These are phyloP conservation scores for Helicoverpa armigera DNA, from an alignment of 1,140 invertebrate genomes.

Conservation along the genomic window DNA sequence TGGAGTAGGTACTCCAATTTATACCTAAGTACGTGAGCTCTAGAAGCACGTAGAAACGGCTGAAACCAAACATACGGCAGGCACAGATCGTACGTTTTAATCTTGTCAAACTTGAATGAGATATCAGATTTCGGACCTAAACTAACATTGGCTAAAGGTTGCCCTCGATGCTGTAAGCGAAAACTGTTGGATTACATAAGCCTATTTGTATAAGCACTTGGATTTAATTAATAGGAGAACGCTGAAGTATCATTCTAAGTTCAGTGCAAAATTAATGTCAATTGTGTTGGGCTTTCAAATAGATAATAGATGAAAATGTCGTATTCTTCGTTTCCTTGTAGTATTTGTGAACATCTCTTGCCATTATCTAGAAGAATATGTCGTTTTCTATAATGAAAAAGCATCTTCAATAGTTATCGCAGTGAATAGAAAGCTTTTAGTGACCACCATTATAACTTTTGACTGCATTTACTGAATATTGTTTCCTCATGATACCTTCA, in stretches of 20 bases:
- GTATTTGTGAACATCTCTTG: no score
- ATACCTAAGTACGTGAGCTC: conserved; percentile 8
- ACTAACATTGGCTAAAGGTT: conserved; percentile 25
- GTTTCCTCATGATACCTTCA: no score
- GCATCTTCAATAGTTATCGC: no score
- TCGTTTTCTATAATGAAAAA: no score
- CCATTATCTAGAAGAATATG: no score
- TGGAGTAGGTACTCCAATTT: conserved; percentile 1
- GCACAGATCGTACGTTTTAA: conserved; percentile 15
- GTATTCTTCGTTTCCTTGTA: no score
- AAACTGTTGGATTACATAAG: conserved; percentile 17
- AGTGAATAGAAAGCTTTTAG: no score
- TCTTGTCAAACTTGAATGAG: conserved; percentile 23
- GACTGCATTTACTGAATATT: no score
- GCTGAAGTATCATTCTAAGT: neutral
- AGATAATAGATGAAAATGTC: no score
- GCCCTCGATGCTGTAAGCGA: conserved; percentile 10
- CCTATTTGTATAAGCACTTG: conserved; percentile 15
- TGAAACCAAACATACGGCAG: conserved; percentile 18
- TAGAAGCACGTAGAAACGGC: neutral
- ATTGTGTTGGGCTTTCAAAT: no score
- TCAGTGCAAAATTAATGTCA: no score
- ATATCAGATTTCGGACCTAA: conserved; percentile 30
- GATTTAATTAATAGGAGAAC: neutral
- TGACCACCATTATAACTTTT: no score